Evolutionary conservation across 2,113 vertebrate genomes (phyloP).

Genomic region (Caranx melampygus): DNA sequence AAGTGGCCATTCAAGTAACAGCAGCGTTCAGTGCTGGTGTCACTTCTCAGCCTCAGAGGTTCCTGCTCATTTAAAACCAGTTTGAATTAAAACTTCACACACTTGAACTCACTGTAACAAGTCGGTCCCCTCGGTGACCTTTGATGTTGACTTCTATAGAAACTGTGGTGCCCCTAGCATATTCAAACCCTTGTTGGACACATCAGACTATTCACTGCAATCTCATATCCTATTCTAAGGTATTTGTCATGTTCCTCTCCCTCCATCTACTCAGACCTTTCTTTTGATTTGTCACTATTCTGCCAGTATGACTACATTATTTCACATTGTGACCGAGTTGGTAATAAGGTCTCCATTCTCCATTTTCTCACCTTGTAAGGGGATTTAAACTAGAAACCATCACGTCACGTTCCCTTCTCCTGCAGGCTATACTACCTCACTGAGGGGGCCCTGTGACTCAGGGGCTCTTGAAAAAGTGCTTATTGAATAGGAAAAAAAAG

Average conservation of each 20-base stretch:
- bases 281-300: background rate
- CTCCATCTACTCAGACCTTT: background rate
- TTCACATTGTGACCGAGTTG: background rate
- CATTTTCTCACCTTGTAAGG: background rate
- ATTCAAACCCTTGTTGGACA: too few relatives aligned
- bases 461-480: slow-evolving; percentile 57
- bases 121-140: too few relatives aligned
- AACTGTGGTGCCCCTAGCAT: too few relatives aligned
- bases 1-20: too few relatives aligned
- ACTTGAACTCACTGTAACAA: too few relatives aligned
- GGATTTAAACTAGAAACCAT: slow-evolving; percentile 41
- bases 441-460: slow-evolving; percentile 25
- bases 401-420: slow-evolving; percentile 19
- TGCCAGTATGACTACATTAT: background rate
- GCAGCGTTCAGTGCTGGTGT: too few relatives aligned
- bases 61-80: too few relatives aligned
- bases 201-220: too few relatives aligned
- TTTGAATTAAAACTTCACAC: too few relatives aligned
- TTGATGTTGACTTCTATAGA: too few relatives aligned
- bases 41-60: too few relatives aligned
- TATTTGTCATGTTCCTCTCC: background rate
- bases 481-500: slow-evolving; percentile 49
- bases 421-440: slow-evolving; percentile 35
- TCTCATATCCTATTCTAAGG: too few relatives aligned
- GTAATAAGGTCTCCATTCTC: background rate